A percentile compares a stretch with the other conserved stretches of the same genome.
These are phyloP conservation scores for Meghimatium bilineatum DNA, from an alignment of 2,888 invertebrate genomes.

Conservation along the genomic window DNA sequence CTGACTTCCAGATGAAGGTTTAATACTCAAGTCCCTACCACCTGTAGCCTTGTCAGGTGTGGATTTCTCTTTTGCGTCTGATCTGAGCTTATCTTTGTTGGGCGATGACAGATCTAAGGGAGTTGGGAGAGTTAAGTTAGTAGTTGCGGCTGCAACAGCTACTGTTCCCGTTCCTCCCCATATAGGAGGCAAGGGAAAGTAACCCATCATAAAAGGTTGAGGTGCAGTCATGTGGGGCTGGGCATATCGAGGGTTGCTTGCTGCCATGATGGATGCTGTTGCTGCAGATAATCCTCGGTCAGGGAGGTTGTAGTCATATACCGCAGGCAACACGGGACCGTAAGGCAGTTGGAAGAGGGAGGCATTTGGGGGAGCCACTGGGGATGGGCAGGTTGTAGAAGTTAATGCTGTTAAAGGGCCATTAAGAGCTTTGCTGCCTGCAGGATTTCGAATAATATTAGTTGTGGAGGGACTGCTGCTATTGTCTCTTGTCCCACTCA, in stretches of 20 bases:
- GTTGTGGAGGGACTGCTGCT: constrained; percentile 30
- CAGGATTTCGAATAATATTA: constrained; percentile 5
- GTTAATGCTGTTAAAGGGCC: neutral
- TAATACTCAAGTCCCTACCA: neutral
- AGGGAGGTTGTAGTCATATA: constrained; percentile 70
- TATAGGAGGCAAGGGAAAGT: constrained; percentile 50
- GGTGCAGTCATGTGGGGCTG: constrained; percentile 56
- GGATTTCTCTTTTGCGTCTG: constrained; percentile 31
- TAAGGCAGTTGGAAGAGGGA: constrained; percentile 37
- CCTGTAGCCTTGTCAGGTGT: neutral
- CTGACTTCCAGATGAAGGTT: neutral
- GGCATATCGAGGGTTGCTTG: constrained; percentile 48
- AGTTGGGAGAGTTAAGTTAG: constrained; percentile 58
- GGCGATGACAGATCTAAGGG: constrained; percentile 64
- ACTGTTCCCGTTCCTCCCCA: constrained; percentile 46
- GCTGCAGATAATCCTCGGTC: constrained; percentile 65
- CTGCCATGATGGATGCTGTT: constrained; percentile 52
- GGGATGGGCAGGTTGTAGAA: constrained; percentile 32
- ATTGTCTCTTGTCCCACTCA: neutral
- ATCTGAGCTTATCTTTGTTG: constrained; percentile 57
- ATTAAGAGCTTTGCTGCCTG: constrained; percentile 31
- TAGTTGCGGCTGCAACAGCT: constrained; percentile 48
- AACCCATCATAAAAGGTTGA: constrained; percentile 54
- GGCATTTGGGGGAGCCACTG: constrained; percentile 32
- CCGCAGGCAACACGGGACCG: constrained; percentile 51